Conservation (phyloP, 2,888 invertebrate genomes). For the Drosophila hamatofila region DNA sequence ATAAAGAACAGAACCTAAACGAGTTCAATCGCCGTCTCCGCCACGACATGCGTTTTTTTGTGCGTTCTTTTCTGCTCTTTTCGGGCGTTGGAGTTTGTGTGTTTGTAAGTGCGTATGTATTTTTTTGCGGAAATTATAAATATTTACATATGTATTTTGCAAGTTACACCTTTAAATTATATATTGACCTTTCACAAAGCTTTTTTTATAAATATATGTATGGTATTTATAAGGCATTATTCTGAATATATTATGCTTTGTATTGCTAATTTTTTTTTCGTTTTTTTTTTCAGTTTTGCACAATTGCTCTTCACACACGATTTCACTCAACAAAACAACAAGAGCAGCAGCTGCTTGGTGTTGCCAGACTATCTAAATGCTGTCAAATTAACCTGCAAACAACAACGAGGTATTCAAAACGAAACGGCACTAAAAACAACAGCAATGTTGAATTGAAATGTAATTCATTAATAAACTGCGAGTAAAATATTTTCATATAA, state of each 20-base stretch:
- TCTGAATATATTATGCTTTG: constrained; percentile 48
- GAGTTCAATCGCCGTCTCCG: constrained; percentile 65
- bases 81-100: constrained; percentile 39
- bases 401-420: constrained; percentile 40
- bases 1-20: constrained; percentile 62
- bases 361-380: constrained; percentile 57
- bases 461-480: constrained; percentile 25
- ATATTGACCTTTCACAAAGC: constrained; percentile 25
- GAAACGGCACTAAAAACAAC: constrained; percentile 23
- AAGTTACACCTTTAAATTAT: constrained; percentile 22
- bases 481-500: neutral
- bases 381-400: constrained; percentile 48
- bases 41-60: constrained; percentile 43
- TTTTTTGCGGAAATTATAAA: constrained; percentile 42
- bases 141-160: constrained; percentile 19
- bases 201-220: neutral
- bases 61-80: constrained; percentile 56
- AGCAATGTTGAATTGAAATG: constrained; percentile 16
- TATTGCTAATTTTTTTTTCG: constrained; percentile 48
- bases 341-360: constrained; percentile 38
- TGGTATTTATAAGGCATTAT: constrained; percentile 46
- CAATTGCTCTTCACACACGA: constrained; percentile 61
- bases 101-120: neutral
- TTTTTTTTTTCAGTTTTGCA: constrained; percentile 54
- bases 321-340: constrained; percentile 60